Evolutionary conservation across 2,113 vertebrate species (phyloP).

Genomic region (Xiphorhynchus elegans): DNA sequence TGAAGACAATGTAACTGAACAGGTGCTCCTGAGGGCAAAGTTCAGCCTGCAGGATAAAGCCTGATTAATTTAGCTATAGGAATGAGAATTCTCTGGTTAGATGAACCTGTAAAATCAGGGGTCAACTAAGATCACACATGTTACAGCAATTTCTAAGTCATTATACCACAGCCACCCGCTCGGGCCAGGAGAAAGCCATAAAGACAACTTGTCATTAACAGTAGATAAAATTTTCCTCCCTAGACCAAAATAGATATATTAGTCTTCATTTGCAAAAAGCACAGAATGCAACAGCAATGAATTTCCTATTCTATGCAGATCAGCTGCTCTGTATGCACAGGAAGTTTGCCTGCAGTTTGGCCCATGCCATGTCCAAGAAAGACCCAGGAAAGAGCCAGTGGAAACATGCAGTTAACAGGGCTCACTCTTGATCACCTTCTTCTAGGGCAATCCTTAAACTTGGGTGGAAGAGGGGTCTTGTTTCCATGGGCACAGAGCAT

Average conservation of each 20-base stretch:
- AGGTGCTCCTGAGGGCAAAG: constrained; percentile 37
- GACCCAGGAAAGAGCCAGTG: not conserved
- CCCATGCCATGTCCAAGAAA: not conserved
- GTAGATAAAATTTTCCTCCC: not conserved
- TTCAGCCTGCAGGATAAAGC: constrained; percentile 16
- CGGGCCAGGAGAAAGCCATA: not conserved
- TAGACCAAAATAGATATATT: not conserved
- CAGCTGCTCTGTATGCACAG: not conserved
- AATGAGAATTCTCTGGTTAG: constrained; percentile 68
- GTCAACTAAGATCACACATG: constrained; percentile 75
- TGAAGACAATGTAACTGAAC: constrained; percentile 25
- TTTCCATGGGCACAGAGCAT: not conserved
- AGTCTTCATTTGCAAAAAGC: not conserved
- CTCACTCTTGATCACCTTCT: not conserved
- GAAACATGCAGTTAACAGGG: not conserved
- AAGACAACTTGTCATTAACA: not conserved
- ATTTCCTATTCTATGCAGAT: not conserved
- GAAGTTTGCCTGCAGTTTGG: not conserved
- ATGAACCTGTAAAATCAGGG: constrained; percentile 75
- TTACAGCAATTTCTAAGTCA: constrained; percentile 47
- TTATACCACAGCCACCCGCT: not conserved
- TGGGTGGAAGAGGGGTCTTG: not conserved
- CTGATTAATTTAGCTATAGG: constrained; percentile 56
- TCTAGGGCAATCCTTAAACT: not conserved
- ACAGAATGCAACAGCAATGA: not conserved